Conservation (phyloP, 1,140 invertebrate species). For the Mylabris phalerata region DNA sequence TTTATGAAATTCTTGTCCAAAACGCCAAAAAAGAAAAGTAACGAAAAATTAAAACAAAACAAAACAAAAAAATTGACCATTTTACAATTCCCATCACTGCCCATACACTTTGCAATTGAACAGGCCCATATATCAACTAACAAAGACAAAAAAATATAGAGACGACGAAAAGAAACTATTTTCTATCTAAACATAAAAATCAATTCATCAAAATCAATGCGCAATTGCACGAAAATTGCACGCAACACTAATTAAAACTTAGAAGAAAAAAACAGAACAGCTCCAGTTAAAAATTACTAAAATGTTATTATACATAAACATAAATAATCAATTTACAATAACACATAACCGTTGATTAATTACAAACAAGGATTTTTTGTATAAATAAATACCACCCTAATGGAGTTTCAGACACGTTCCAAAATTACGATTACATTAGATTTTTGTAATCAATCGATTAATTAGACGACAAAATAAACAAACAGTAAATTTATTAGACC, state of each 20-base stretch:
- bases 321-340: not conserved
- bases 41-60: slow-evolving; percentile 1
- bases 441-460: slow-evolving; percentile 1
- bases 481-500: slow-evolving; percentile 14
- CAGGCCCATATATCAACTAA: not conserved
- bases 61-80: slow-evolving; percentile 1
- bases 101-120: slow-evolving; percentile 1
- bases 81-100: not conserved
- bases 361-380: slow-evolving; percentile 10
- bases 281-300: too few species aligned
- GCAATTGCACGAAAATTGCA: slow-evolving; percentile 12
- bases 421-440: not conserved
- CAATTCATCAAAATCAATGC: not conserved
- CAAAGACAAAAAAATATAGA: slow-evolving; percentile 1
- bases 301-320: too few species aligned
- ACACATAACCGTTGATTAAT: slow-evolving; percentile 13
- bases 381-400: not conserved
- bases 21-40: too few species aligned
- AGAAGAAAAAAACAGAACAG: slow-evolving; percentile 2
- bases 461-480: slow-evolving; percentile 6
- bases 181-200: not conserved
- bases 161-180: not conserved
- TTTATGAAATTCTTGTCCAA: slow-evolving; percentile 13
- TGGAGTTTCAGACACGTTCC: not conserved
- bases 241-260: slow-evolving; percentile 3